Base-by-base conservation (phyloP, 2,113 vertebrate species). In the Myocastor coypus region DNA sequence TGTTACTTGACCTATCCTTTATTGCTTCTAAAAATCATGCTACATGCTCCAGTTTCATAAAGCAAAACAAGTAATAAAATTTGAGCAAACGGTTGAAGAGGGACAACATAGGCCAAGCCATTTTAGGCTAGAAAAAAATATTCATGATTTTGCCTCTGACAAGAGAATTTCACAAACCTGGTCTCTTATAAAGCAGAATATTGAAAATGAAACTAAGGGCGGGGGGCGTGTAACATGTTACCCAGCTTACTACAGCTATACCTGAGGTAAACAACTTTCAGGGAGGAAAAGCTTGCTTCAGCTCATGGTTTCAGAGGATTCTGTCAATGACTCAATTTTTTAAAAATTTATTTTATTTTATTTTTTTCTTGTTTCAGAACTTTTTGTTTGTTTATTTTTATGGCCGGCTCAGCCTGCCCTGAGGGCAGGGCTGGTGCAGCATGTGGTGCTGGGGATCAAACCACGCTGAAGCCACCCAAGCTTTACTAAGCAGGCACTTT, bases 31-130 rank as follows among this genome's bases (percentile, higher is more conserved):
- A 90, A 78, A 93, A 68, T 7, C 46, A 68, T 1, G 64, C 40
- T 22, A 3, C 4, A n/a, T 34, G 10, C 1, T 19, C 28, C 6
- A 63, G 28, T 83, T 86, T 50, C n/a, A 71, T 42, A 91, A 96
- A 78, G 63, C 63, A 78, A 90, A 94, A 91, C 28, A 77, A 55
- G n/a, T 9, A 91, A 50, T n/a, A 24, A 92, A 87, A 92, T 17
- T 57, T 80, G 46, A 93, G 30, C 11, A 83, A 42, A 82, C 75
- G 89, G 46, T 28, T 52, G 82, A 96, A 86, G 37, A 85, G 34
- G n/a, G 2, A 59, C 86, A 80, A 80, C 85, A 69, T 34, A 57
- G 32, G 14, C 40, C 61, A 88, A 55, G 37, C 11, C 14, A 42
- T 88, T 84, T 78, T 66, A 85, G 24, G 14, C 30, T 46, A 3